These are phyloP conservation scores for Ictalurus furcatus DNA, from an alignment of 2,113 vertebrate genomes.

Conservation along the genomic window DNA sequence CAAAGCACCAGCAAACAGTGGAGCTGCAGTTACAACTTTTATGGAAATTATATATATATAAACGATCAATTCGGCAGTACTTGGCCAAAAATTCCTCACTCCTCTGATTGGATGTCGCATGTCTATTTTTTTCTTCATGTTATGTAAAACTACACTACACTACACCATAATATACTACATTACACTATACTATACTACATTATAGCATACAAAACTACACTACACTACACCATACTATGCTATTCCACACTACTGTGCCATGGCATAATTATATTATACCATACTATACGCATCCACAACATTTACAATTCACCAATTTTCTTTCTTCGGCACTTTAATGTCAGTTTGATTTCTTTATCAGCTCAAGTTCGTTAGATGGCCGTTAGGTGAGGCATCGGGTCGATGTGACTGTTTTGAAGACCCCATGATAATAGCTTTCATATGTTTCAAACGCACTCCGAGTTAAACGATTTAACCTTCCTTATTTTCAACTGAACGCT, in stretches of 20 bases:
- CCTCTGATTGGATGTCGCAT: too few species aligned
- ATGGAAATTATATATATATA: too few species aligned
- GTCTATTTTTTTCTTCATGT: too few species aligned
- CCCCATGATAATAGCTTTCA: background rate
- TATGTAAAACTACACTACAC: background rate
- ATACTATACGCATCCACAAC: background rate
- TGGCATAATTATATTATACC: background rate
- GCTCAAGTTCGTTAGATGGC: background rate
- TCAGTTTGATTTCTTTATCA: background rate
- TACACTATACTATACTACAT: background rate
- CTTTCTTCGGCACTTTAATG: background rate
- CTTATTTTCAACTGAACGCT: background rate
- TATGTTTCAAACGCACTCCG: background rate
- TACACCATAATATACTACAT: background rate
- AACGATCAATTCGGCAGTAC: too few species aligned
- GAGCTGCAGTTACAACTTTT: too few species aligned
- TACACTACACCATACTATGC: background rate
- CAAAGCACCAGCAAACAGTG: too few species aligned
- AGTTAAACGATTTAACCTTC: conserved; percentile 7
- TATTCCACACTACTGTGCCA: background rate
- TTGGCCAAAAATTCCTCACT: too few species aligned
- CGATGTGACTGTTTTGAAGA: background rate
- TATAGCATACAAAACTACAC: background rate
- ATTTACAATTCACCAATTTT: background rate
- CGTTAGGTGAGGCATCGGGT: background rate